Evolutionary conservation across 1,140 invertebrate species (phyloP), one percentile per base, ranked within the genome.

Genomic region (Papilio polyxenes): DNA sequence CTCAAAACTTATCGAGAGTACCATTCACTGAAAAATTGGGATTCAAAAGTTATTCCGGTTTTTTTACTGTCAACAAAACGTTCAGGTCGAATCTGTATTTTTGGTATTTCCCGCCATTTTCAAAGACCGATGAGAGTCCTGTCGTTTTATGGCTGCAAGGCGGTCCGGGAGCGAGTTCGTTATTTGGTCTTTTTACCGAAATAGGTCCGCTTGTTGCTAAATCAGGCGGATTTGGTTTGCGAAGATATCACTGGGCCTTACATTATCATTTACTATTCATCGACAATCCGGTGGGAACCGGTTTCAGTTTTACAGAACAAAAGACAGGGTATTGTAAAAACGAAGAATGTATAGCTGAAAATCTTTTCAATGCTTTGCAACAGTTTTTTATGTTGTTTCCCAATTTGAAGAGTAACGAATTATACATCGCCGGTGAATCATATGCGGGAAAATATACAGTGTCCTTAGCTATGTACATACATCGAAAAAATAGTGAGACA

Each of bases 391-490:
- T 94, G 44, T 82, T 98, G 15, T 98, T 97, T 87, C 96, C 96
- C 2, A 91, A 96, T 74, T 92, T 97, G n/a, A 95, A 95, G 85
- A 85, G 89, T 0, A 97, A 96, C 92, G 95, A 96, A 13, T 97
- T 98, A 85, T 97, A 95, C 89, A 95, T 98, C 1, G 96, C 96
- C 77, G 98, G 98, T 15, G 98, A 98, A 94, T 98, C 97, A 5
- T 98, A 98, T 92, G 98, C 95, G 17, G 98, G 98, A n/a, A 97
- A 97, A 88, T 98, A 98, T 92, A 96, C 98, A 3, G 97, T 97
- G 23, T 96, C 97, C 1, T 92, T 98, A 53, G 95, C 95, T 1
- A 96, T 97, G 89, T 96, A 96, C 48, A 98, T 98, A 81, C 96
- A 98, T 23, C 37, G 40, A 89, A 91, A 94, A 49, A 95, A 96